A percentile compares a stretch with the other conserved stretches of the same genome.
Evolutionary conservation across 2,113 vertebrate species (phyloP).

Genomic region (Symphodus melops): DNA sequence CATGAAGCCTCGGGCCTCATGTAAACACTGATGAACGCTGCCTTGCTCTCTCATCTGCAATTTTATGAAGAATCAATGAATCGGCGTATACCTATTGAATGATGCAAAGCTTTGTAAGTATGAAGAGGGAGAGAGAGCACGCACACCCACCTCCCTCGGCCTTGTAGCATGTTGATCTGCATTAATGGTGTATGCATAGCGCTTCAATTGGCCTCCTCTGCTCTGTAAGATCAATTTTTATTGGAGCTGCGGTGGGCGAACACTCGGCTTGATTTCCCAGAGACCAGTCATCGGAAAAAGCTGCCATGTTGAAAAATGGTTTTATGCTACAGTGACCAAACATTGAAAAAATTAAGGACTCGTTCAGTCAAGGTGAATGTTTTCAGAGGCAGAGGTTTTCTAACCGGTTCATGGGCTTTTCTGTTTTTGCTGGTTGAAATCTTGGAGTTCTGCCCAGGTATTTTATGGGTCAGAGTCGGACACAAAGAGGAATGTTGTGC

Average conservation of each 20-base stretch:
- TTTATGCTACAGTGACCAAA: conserved; percentile 18
- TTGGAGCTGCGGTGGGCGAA: conserved; percentile 30
- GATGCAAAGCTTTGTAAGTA: conserved; percentile 55
- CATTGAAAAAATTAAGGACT: conserved; percentile 1
- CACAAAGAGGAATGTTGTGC: conserved; percentile 31
- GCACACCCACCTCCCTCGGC: conserved; percentile 23
- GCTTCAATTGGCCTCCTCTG: conserved; percentile 48
- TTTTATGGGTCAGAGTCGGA: conserved; percentile 63
- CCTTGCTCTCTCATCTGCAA: conserved; percentile 63
- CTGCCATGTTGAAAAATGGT: conserved; percentile 49
- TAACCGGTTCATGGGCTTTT: not conserved
- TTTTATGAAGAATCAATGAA: conserved; percentile 73
- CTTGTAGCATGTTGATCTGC: conserved; percentile 64
- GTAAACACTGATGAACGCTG: conserved; percentile 53
- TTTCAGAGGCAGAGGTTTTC: not conserved
- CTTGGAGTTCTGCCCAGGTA: conserved; percentile 50
- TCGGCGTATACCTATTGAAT: conserved; percentile 50
- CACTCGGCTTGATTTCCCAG: conserved; percentile 9
- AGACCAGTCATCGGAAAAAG: conserved; percentile 8
- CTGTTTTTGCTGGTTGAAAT: conserved; percentile 30
- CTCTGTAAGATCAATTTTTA: conserved; percentile 68
- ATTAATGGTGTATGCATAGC: conserved; percentile 62
- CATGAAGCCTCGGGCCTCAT: conserved; percentile 24
- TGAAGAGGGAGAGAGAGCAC: conserved; percentile 9
- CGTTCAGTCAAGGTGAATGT: not conserved